These are phyloP conservation scores for Cydia pomonella DNA, from an alignment of 1,140 invertebrate genomes.

Conservation along the genomic window DNA sequence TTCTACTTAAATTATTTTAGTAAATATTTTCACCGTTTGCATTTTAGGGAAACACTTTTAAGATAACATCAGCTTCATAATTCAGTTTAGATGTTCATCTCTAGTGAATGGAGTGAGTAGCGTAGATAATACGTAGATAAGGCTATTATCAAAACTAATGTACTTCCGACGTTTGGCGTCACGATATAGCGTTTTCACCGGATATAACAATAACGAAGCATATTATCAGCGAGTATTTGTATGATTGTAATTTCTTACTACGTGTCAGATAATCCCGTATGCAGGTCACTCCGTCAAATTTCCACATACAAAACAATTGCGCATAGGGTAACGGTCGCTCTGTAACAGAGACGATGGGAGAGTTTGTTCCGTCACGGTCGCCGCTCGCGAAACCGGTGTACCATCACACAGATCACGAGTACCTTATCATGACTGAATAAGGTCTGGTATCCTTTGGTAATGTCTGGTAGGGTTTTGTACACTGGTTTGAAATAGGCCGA, in stretches of 20 bases:
- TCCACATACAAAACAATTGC: constrained; percentile 27
- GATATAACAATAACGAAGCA: background rate
- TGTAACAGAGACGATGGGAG: constrained; percentile 30
- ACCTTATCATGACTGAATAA: background rate
- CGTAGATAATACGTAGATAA: background rate
- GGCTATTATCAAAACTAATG: background rate
- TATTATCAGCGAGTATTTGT: background rate
- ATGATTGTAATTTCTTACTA: background rate
- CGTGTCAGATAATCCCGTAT: background rate
- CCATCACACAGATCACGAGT: background rate
- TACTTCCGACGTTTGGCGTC: background rate
- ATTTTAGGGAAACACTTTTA: background rate
- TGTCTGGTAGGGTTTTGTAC: background rate
- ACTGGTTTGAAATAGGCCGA: constrained; percentile 13
- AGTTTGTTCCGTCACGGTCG: constrained; percentile 27
- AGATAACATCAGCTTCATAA: constrained; percentile 5
- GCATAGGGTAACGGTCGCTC: constrained; percentile 9
- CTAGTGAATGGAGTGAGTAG: background rate
- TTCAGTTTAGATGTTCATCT: background rate
- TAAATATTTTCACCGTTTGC: background rate
- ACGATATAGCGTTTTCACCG: constrained; percentile 6
- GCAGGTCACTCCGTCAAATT: background rate
- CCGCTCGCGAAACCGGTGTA: constrained; percentile 13
- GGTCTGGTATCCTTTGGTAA: background rate
- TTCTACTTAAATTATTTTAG: background rate